Percentiles rank a stretch among this genome's conserved stretches.
phyloP scores from a whole-genome alignment of 2,888 invertebrate genomes.

The Drosophila tripunctata region DNA sequence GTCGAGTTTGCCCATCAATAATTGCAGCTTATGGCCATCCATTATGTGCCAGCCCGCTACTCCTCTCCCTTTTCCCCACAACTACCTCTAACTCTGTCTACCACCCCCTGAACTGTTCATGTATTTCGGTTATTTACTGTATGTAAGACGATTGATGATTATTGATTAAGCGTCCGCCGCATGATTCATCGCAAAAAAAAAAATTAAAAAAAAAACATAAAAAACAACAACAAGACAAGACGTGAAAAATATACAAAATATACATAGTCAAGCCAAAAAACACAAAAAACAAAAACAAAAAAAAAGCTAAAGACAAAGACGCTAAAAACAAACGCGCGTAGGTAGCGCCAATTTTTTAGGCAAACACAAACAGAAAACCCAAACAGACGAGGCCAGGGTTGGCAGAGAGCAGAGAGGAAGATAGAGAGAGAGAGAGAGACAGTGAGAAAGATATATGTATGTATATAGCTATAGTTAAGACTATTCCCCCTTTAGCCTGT shows the following conservation, averaged over 20 bases:
- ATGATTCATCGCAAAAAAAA: slow-evolving; percentile 60
- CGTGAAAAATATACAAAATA: slow-evolving; percentile 54
- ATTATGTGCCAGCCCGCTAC: slow-evolving; percentile 32
- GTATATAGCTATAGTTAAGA: too few species aligned
- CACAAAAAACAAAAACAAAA: slow-evolving; percentile 33
- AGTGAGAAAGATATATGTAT: background rate
- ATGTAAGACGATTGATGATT: slow-evolving; percentile 75
- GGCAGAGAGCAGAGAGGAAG: background rate
- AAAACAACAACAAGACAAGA: slow-evolving; percentile 38
- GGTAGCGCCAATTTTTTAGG: slow-evolving; percentile 74
- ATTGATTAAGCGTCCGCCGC: slow-evolving; percentile 62
- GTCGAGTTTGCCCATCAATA: slow-evolving; percentile 58
- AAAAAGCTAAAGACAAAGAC: slow-evolving; percentile 36
- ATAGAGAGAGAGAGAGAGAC: background rate
- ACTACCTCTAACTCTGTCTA: background rate
- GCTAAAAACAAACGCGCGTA: slow-evolving; percentile 74
- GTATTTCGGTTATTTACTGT: slow-evolving; percentile 62
- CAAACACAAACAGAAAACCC: slow-evolving; percentile 56
- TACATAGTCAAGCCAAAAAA: slow-evolving; percentile 12
- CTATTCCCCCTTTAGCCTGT: slow-evolving; percentile 34
- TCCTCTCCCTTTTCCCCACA: background rate
- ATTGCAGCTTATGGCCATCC: slow-evolving; percentile 71
- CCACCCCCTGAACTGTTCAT: slow-evolving; percentile 4
- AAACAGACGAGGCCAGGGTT: slow-evolving; percentile 14
- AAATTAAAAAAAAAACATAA: slow-evolving; percentile 7